Evolutionary conservation across 1,140 invertebrate genomes (phyloP), one percentile per base, ranked within the genome.

Genomic region (Cydia splendana): DNA sequence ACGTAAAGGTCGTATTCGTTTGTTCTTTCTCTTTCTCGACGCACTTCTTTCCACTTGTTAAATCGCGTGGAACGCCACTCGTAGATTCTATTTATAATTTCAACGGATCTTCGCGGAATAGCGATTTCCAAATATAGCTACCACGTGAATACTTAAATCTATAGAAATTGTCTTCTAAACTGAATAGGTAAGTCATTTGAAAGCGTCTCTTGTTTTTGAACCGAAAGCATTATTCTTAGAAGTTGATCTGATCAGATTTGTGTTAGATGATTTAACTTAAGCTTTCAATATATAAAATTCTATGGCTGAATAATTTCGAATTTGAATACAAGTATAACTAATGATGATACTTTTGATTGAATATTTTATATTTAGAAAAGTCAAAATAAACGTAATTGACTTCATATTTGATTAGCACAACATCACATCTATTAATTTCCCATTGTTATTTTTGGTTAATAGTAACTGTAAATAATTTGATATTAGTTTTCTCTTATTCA

Each of bases 21-120:
- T 38, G n/a, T 18, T 7, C 67, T 45, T 38, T 71, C 34, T 45
- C 3, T 42, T 2, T 0, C 67, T 18, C 67, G 67, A 24, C 30
- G 15, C 13, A 71, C 45, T 71, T 71, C 73, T 74, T n/a, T 45
- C 53, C 65, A 67, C 34, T 71, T 65, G 9, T 73, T 74, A 38
- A 83, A 80, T 75, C 80, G 80, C 78, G 82, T 85, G 82, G 85
- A 84, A 85, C 71, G 73, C 78, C 82, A 84, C 83, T 82, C 79
- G 75, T 20, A 34, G 5, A 20, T 28, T 81, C 81, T 88, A 87
- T 86, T 84, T 84, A 82, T 84, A 85, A 79, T 75, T 76, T 38
- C 74, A 74, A 83, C 81, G 81, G 76, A 86, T 84, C 78, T 82
- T 80, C 53, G 80, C 79, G 74, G 81, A 84, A 78, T 38, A 71